Conservation (phyloP, 2,888 invertebrate genomes). For the Philonicus albiceps region DNA sequence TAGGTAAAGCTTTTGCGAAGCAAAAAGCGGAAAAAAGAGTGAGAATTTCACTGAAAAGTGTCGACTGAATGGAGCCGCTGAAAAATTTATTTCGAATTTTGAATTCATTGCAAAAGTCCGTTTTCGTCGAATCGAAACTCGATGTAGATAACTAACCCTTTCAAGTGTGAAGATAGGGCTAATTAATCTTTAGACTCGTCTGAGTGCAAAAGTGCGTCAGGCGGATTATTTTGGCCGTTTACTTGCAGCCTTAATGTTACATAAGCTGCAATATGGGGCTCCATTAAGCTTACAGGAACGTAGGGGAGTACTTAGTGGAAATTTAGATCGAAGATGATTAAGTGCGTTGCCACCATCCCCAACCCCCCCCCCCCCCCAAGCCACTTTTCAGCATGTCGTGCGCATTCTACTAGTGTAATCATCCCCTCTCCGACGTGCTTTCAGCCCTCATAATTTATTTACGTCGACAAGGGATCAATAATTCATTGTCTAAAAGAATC, state of each 20-base stretch:
- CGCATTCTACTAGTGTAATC: not conserved
- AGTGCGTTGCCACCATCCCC: slow-evolving; percentile 1
- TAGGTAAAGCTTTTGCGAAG: not conserved
- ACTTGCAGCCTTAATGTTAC: not conserved
- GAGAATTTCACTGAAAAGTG: not conserved
- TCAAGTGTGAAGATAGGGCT: not conserved
- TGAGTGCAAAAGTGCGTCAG: not conserved
- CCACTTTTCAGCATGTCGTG: not conserved
- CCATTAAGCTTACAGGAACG: not conserved
- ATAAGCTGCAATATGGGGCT: not conserved
- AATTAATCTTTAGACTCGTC: not conserved
- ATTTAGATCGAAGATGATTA: not conserved
- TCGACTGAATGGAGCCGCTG: not conserved
- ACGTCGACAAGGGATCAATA: slow-evolving; percentile 61
- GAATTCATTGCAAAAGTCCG: not conserved
- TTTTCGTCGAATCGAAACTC: not conserved
- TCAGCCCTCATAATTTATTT: slow-evolving; percentile 62
- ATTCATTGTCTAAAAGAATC: slow-evolving; percentile 54
- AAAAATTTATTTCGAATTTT: not conserved
- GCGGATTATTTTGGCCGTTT: not conserved
- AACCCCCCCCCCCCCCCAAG: not conserved
- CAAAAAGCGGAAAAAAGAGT: not conserved
- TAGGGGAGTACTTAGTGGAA: not conserved
- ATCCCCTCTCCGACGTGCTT: slow-evolving; percentile 41
- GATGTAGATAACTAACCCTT: not conserved